Evolutionary conservation across 2,888 invertebrate species (phyloP), one percentile per base, ranked within the genome.

Genomic region (Eucriotettix oculatus): DNA sequence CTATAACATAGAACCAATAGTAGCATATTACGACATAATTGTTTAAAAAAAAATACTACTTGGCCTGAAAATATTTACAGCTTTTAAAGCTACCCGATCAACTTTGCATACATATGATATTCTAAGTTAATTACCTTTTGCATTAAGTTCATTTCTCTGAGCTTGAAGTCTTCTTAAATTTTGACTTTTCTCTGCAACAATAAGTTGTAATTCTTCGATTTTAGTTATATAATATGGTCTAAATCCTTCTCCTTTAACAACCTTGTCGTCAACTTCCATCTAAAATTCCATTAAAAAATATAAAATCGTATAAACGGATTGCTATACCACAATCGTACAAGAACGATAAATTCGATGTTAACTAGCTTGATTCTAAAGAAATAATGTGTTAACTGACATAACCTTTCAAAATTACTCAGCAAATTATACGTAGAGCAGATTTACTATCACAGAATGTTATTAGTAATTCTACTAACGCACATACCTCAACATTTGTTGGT

Each of bases 121-220:
- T 17, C 12, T 5, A 29, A 29, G 29, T 7, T 29, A 7, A 7
- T 58, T 73, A 90, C 91, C 92, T 86, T 98, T 99, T 10, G 96
- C 95, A 76, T 99, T 99, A 1, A 99, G 84, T 74, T 99, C 98
- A 80, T 99, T 99, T 66, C 98, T 82, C 73, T 99, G 98, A 16
- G 99, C 99, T 77, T 98, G 97, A 63, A 99, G 77, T 72, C 99
- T 87, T 60, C 98, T 82, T 58, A 99, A 79, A 76, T 99, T 98
- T 75, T 97, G 97, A 67, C 92, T 90, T 72, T 98, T 98, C 69
- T 98, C 97, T n/a, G 94, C 91, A 9, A 98, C 95, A 67, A 92
- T 84, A 59, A 97, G 79, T 74, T 96, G 95, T 29, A 98, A 78
- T 74, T 98, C 97, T 75, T 99, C 98, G 64, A 97, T 97, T 78